Conservation (phyloP, 2,888 invertebrate genomes). For the Helleia helle region DNA sequence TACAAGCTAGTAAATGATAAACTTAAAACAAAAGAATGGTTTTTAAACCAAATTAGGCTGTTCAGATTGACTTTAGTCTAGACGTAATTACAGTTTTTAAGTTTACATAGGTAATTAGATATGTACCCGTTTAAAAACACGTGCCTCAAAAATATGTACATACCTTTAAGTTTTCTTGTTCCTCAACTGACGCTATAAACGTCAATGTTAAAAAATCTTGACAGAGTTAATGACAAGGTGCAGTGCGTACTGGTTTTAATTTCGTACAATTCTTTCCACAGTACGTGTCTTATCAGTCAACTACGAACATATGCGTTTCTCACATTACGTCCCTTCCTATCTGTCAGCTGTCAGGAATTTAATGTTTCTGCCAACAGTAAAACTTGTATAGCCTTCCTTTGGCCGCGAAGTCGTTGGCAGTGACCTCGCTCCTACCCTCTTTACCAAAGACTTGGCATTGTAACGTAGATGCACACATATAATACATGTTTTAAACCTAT, state of each 20-base stretch:
- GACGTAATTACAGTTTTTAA: too few relatives aligned
- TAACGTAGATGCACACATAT: constrained; percentile 1
- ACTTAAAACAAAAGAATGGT: neutral
- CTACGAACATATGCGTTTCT: constrained; percentile 10
- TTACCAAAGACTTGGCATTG: constrained; percentile 15
- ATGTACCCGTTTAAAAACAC: too few relatives aligned
- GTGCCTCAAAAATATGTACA: too few relatives aligned
- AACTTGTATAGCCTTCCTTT: constrained; percentile 29
- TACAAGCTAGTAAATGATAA: too few relatives aligned
- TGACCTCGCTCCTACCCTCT: constrained; percentile 30
- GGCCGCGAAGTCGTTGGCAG: constrained; percentile 29
- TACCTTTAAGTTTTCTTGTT: constrained; percentile 1
- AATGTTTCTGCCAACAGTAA: constrained; percentile 17
- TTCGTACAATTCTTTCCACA: constrained; percentile 7
- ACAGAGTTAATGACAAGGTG: constrained; percentile 1
- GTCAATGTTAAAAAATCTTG: constrained; percentile 1
- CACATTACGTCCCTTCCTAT: constrained; percentile 14
- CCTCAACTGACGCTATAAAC: neutral
- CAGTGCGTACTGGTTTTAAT: constrained; percentile 5
- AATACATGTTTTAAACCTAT: neutral
- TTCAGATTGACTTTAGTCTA: too few relatives aligned
- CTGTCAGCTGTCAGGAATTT: constrained; percentile 13
- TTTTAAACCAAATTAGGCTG: too few relatives aligned
- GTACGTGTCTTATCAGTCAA: constrained; percentile 11
- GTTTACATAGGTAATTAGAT: too few relatives aligned